Base-by-base conservation (phyloP, 1,140 invertebrate genomes). In the Piezodorus guildinii region DNA sequence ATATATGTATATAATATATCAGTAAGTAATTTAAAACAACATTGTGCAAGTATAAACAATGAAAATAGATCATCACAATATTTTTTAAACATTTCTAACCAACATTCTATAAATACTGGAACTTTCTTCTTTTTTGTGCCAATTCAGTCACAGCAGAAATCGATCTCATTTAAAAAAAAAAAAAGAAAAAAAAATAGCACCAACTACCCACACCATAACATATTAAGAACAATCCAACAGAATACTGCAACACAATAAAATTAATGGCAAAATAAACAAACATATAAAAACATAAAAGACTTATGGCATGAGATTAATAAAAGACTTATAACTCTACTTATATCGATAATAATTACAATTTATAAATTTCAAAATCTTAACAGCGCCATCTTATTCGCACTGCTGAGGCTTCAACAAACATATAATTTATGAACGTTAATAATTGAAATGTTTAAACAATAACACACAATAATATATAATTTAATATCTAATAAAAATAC, bases 181-280 rank as follows among this genome's bases (percentile, higher is more conserved):
- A 16, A 46, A 6, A 19, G 4, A 46, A 5, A 5, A 5, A 17
- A n/a, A 49, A n/a, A 10, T 49, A 49, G 46, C 46, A 49, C 46
- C 46, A 49, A 49, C 46, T 10, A 49, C 46, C 46, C 46, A 49
- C n/a, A 49, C n/a, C 46, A 49, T 49, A 49, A 21, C 46, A 49
- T 49, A 17, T 19, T 49, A 49, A 19, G 21, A 49, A 49, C 46
- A 49, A 10, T 49, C 46, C 46, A 49, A 19, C 21, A 21, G 46
- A 49, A 49, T 49, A 49, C 21, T 49, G 46, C n/a, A 49, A 49
- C 21, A 49, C 46, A 49, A 49, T 49, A 49, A 17, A 19, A 19
- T 49, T 21, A 49, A 49, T 49, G n/a, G 21, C 21, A 17, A 49
- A 21, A 19, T 49, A 49, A 19, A 19, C n/a, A 19, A 49, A 49